Base-by-base conservation (phyloP, 2,888 invertebrate genomes). In the Myathropa florea region DNA sequence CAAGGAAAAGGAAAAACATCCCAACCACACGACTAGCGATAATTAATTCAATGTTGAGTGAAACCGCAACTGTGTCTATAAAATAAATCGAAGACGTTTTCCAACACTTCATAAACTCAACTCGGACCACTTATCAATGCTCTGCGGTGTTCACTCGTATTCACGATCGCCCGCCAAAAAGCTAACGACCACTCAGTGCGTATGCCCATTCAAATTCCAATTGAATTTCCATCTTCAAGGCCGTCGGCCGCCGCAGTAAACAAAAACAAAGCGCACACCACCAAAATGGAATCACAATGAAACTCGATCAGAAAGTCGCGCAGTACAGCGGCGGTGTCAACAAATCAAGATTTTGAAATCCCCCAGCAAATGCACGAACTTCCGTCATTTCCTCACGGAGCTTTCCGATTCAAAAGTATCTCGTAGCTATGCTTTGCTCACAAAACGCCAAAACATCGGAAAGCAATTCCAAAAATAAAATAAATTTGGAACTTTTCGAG, bases 401-500 rank as follows among this genome's bases (percentile, higher is more conserved):
- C 46, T 46, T 7, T 46, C 7, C 46, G 46, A 46, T 46, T 46
- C 39, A 18, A n/a, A 46, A 46, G 39, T 14, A n/a, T 39, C n/a
- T 39, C 39, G 14, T n/a, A 10, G 36, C 6, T 28, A 28, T 26
- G 46, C 21, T 57, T 14, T 63, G 7, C 28, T 55, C 21, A 14
- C 36, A 18, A 1, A 26, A 70, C 30, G 26, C 36, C 2, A 64
- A 46, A 72, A 21, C 6, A 46, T 4, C 10, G 0, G 4, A 60
- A 24, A 55, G 55, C 10, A 57, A 33, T 71, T 85, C 77, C 82
- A 73, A 85, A 85, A 85, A 85, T 85, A 82, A 73, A 30, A n/a
- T n/a, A 73, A 30, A 73, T 21, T 73, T 82, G 82, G 85, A 82
- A 64, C 63, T 72, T 21, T 73, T 36, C 21, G 33, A 36, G 65